Evolutionary conservation across 2,113 vertebrate species (phyloP), one percentile per base, ranked within the genome.

Genomic region (Gadus chalcogrammus): DNA sequence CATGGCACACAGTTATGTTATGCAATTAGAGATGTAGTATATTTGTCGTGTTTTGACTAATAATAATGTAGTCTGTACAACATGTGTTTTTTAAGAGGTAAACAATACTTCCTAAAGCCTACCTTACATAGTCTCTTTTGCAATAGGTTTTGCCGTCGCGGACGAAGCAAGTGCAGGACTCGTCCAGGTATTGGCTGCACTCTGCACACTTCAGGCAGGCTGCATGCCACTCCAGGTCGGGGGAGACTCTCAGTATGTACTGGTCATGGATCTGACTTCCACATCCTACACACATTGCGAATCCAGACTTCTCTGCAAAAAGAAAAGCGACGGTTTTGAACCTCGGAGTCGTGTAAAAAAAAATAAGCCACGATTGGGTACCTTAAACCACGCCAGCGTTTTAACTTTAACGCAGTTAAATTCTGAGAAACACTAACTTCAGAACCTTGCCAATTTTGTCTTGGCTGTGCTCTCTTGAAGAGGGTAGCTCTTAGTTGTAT

Each of bases 161-260:
- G 81, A 99, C 93, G 86, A 99, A 99, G 86, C 97, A 99, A 76
- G 97, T 98, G 92, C 94, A 96, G 48, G 92, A 95, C 92, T 97
- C 97, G 35, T 99, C 96, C 88, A 99, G 90, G 83, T 93, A 94
- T 82, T 96, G 94, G 85, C 93, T 94, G 88, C 97, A 99, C 85
- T 98, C 96, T 3, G 95, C 94, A 65, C 97, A 99, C 91, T 96
- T 97, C 75, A 99, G 94, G 84, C 97, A 99, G 81, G 94, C 95
- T 63, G 95, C 95, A 59, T 99, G 97, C 97, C 97, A 99, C 89
- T 97, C 96, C 82, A 99, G 91, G 88, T 99, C 97, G 59, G 97
- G 97, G 67, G 94, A 98, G 65, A 99, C 97, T 79, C 94, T 92
- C 81, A 99, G 92, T 85, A 98, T 93, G 82, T 97, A 99, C 85